Percentiles rank a stretch among this genome's conserved stretches.
Evolutionary conservation across 2,888 invertebrate genomes (phyloP).

Genomic region (Leucoma salicis): DNA sequence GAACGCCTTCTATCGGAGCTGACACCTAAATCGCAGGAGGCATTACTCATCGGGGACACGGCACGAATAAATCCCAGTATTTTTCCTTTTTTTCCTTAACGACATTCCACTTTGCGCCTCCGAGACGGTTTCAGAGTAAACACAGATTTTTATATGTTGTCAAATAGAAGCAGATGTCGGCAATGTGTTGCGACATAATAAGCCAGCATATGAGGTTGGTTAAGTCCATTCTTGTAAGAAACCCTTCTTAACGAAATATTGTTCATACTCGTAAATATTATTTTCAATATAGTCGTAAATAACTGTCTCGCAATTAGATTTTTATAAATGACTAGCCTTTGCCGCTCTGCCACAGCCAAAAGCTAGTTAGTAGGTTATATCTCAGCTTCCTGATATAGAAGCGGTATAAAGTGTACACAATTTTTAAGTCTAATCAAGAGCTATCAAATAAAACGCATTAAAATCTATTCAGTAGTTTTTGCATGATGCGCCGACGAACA

Average conservation of each 20-base stretch:
- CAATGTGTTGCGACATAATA: conserved; percentile 23
- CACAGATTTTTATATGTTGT: conserved; percentile 36
- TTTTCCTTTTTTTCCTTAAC: conserved; percentile 42
- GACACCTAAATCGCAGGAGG: conserved; percentile 51
- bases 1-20: conserved; percentile 40
- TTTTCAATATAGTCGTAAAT: background rate
- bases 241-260: background rate
- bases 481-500: too few species aligned
- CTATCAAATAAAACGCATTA: too few species aligned
- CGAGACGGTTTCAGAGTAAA: conserved; percentile 30
- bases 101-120: conserved; percentile 40
- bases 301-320: too few species aligned
- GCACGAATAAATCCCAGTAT: conserved; percentile 44
- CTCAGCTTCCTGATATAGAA: too few species aligned
- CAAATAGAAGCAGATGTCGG: conserved; percentile 30
- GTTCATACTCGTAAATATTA: background rate
- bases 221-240: background rate
- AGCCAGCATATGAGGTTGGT: conserved; percentile 20
- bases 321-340: too few species aligned
- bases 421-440: too few species aligned
- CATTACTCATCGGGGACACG: conserved; percentile 59
- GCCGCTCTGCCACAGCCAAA: too few species aligned
- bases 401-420: too few species aligned
- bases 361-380: too few species aligned
- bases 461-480: too few species aligned